Evolutionary conservation across 2,113 vertebrate genomes (phyloP).

Genomic region (Zosterops pallidus): DNA sequence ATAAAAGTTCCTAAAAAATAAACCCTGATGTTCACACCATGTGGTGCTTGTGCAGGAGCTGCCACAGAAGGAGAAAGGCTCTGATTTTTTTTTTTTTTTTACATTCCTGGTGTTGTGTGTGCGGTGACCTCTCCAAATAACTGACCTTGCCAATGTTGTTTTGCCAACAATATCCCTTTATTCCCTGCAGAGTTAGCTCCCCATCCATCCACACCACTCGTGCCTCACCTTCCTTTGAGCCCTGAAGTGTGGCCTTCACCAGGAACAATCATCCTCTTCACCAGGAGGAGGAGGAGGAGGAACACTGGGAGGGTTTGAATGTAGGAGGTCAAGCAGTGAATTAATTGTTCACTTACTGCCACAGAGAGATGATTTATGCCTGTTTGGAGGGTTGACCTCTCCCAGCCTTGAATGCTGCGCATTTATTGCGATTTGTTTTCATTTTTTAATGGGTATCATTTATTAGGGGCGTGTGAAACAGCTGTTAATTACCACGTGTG

Average conservation of each 20-base stretch:
- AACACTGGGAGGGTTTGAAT: background rate
- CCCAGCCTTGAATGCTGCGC: background rate
- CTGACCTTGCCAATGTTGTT: background rate
- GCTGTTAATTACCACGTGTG: constrained; percentile 6
- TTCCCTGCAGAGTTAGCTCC: background rate
- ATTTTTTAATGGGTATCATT: constrained; percentile 3
- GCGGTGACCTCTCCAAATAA: accelerated
- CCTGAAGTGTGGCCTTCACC: background rate
- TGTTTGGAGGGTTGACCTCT: background rate
- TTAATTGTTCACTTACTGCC: background rate
- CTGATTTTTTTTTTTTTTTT: no score
- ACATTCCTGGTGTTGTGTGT: background rate
- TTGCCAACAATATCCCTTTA: background rate
- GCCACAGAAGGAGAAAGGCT: accelerated
- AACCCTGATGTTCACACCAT: accelerated
- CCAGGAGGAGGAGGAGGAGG: background rate
- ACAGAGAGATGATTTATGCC: background rate
- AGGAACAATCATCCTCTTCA: background rate
- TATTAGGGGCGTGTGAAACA: background rate
- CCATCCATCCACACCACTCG: background rate
- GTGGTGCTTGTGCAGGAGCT: background rate
- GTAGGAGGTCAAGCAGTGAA: background rate
- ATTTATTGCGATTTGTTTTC: background rate
- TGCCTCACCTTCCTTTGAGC: background rate
- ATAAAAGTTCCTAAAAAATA: accelerated